Evolutionary conservation across 2,888 invertebrate genomes (phyloP), one percentile per base, ranked within the genome.

Genomic region (Clepsis dumicolana): DNA sequence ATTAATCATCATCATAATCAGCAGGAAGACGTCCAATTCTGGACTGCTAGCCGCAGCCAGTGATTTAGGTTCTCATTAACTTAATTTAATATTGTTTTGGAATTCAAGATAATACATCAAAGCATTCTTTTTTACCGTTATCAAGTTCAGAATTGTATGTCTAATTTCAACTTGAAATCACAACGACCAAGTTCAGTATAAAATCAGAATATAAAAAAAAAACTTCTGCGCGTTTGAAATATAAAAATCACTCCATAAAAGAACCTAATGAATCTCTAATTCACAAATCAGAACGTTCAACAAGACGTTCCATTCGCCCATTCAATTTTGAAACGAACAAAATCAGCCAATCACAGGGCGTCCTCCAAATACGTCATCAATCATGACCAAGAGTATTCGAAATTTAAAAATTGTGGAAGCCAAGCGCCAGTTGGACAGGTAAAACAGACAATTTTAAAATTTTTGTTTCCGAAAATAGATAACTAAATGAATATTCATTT

Each of bases 261-360:
- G 62, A 53, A 59, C 52, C 63, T 64, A 68, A 68, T 64, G 68
- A 68, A 68, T 53, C 72, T 75, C 74, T 79, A 75, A 80, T 79
- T 79, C 76, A 74, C 72, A 75, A 83, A 79, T 83, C 78, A 79
- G 77, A 82, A 79, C 74, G 75, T 82, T 80, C 81, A 75, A 75
- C 76, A 78, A 75, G 75, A 65, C 69, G 61, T 63, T 67, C 38
- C 50, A 67, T 67, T 62, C 77, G 68, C 75, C 75, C 75, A 78
- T 76, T 79, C 80, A 79, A 83, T 84, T 83, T 75, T 75, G 77
- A 74, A 81, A 78, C 75, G 75, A 79, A 84, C 81, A 82, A 87
- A 68, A 87, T 88, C 86, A 86, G 78, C 86, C 86, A 86, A 86
- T 87, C 86, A 87, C 80, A 77, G 80, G 71, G 73, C 75, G 74